Base-by-base conservation (phyloP, 2,113 vertebrate species). In the Pimephales promelas region DNA sequence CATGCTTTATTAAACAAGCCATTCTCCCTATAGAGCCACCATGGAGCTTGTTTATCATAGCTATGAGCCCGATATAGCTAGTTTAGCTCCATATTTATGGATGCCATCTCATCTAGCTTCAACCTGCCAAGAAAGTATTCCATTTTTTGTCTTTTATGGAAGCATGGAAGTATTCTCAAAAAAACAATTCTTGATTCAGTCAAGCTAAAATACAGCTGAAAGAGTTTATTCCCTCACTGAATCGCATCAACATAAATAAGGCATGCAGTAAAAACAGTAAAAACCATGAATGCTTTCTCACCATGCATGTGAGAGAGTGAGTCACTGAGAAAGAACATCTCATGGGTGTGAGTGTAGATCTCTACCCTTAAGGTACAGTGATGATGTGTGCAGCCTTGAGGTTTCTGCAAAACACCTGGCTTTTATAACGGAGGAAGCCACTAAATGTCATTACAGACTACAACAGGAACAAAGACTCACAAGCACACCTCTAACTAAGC, bases 351-450 rank as follows among this genome's bases (percentile, higher is more conserved):
- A 78, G 13, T 59, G 22, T 61, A 62, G 54, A 47, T 59, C n/a
- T 59, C 74, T 40, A 57, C 4, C 43, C 4, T 7, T 57, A 40
- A 40, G 18, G 26, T 47, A 49, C 24, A 47, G n/a, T 66, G 26
- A 31, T 47, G n/a, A 79, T 64, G 18, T 31, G 43, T 31, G n/a
- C 13, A 79, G 10, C 24, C 59, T 79, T 22, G 24, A 66, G 77
- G 77, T 26, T 49, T 79, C 28, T 43, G 59, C 31, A 64, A 64
- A 73, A 26, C 59, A 79, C 57, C 43, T 79, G 77, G 54, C 57
- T 47, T 49, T 64, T 47, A 79, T 59, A 64, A 64, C 77, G 2
- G 4, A 45, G 36, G 40, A 62, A 79, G 24, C 64, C 24, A 64
- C 36, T 28, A 79, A 74, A 74, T 45, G 24, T 79, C 59, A 22